A percentile compares a stretch with the other conserved stretches of the same genome.
Evolutionary conservation across 2,797 vertebrate species (phyloP).

Genomic region (Hoplostethus mediterraneus): DNA sequence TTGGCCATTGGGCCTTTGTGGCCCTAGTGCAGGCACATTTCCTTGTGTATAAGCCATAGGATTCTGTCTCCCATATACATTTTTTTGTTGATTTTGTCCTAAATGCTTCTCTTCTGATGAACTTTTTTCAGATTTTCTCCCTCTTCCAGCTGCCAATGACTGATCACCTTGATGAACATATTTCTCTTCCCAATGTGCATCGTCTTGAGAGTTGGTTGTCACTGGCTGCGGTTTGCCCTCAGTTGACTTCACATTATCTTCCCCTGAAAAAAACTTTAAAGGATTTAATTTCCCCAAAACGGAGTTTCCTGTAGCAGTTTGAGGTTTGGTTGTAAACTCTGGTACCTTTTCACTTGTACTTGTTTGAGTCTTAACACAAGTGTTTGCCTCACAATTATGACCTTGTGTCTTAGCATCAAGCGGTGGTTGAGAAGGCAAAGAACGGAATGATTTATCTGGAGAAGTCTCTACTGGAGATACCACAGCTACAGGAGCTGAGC

Average conservation of each 20-base stretch:
- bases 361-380: slow-evolving; percentile 24
- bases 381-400: slow-evolving; percentile 42
- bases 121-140: slow-evolving; percentile 40
- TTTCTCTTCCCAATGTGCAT: slow-evolving; percentile 35
- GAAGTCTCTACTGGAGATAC: slow-evolving; percentile 82
- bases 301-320: slow-evolving; percentile 79
- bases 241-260: slow-evolving; percentile 45
- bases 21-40: slow-evolving; percentile 28
- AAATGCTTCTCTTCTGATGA: slow-evolving; percentile 46
- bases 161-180: slow-evolving; percentile 27
- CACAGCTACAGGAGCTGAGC: slow-evolving; percentile 74
- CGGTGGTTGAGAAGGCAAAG: slow-evolving; percentile 70
- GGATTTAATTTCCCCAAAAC: slow-evolving; percentile 87
- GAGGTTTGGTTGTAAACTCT: slow-evolving; percentile 65
- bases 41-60: slow-evolving; percentile 39
- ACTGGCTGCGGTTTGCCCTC: slow-evolving; percentile 51
- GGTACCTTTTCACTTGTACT: slow-evolving; percentile 38
- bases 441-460: slow-evolving; percentile 72
- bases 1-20: slow-evolving; percentile 34
- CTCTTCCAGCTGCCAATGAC: neutral
- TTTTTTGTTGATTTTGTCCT: slow-evolving; percentile 36
- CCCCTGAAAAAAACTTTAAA: slow-evolving; percentile 84
- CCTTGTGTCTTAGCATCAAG: slow-evolving; percentile 58
- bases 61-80: slow-evolving; percentile 41
- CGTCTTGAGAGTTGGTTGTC: slow-evolving; percentile 39